Evolutionary conservation across 2,888 invertebrate genomes (phyloP), one percentile per base, ranked within the genome.

Genomic region (Ormia ochracea): DNA sequence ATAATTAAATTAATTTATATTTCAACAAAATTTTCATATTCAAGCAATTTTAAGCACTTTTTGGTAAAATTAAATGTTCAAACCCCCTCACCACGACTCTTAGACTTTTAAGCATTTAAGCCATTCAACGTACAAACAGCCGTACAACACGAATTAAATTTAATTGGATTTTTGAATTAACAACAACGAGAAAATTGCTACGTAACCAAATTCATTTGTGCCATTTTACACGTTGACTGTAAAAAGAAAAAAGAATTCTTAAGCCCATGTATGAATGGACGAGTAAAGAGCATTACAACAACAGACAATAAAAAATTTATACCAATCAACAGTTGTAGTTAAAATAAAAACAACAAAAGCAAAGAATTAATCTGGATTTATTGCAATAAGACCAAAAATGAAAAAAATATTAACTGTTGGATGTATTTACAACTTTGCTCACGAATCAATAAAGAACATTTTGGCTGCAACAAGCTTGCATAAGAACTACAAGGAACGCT

Each of bases 81-180:
- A 43, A 31, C 7, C 12, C 2, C 28, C 38, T 14, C 36, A 43
- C 26, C 52, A 28, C 31, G 17, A 7, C 28, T 50, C 17, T 19
- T 45, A 61, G 26, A 61, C 28, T 54, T 23, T 69, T 56, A 69
- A 76, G 69, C 36, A 69, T 69, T 76, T 76, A 76, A 76, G 63
- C 76, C 69, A 48, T 61, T 43, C 31, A 14, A 54, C 52, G 52
- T 21, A 45, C 45, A 66, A 17, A 58, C 72, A 43, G 12, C n/a
- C 36, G 84, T 83, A 83, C 54, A 83, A 82, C 77, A 73, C 65
- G 83, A 72, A 81, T 81, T 82, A 82, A 81, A 82, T 82, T 83
- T 83, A 83, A 83, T 83, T 82, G 83, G 83, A 83, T 83, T 83
- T 82, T 80, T 56, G 76, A 76, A 80, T 80, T 80, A 80, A 80